Evolutionary conservation across 2,888 invertebrate species (phyloP), one percentile per base, ranked within the genome.

Genomic region (Antitype chi): DNA sequence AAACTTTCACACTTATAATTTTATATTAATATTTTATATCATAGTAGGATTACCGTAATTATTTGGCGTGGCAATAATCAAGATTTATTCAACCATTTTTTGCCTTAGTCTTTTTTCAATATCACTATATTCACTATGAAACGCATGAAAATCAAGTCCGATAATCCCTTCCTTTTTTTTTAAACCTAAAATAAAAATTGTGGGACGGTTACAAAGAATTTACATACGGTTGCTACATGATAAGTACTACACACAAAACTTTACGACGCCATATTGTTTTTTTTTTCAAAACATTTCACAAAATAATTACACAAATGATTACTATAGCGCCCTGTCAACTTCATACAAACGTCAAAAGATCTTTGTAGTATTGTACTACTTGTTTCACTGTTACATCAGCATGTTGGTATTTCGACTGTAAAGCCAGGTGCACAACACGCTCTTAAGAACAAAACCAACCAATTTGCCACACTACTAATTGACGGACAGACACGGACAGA

Each of bases 401-500:
- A 60, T 60, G 17, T 28, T 20, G 6, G 38, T 43, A 23, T 1
- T 5, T 17, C 7, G 7, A 8, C 1, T 17, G 17, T 68, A 75
- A 63, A 52, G 38, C 52, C 32, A 28, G 57, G 43, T 70, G 62
- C n/a, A 72, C 38, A 73, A 32, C 32, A 43, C 9, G 2, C 57
- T 57, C 28, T 70, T 9, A 32, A 38, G 59, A 72, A 71, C n/a
- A 7, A 71, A 60, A 23, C n/a, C 32, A 43, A 68, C 38, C 55
- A 55, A 43, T 85, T 63, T 23, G 8, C 60, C 60, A 55, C 43
- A 69, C 63, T 32, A 17, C 66, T 78, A 78, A 84, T 78, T 83
- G 84, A 82, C 62, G 53, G 71, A 83, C 76, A 74, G 55, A 82
- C 67, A 57, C 47, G 59, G 66, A 68, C 78, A 47, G n/a, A 64